Conservation (phyloP, 2,797 vertebrate species). For the Zalophus californianus region DNA sequence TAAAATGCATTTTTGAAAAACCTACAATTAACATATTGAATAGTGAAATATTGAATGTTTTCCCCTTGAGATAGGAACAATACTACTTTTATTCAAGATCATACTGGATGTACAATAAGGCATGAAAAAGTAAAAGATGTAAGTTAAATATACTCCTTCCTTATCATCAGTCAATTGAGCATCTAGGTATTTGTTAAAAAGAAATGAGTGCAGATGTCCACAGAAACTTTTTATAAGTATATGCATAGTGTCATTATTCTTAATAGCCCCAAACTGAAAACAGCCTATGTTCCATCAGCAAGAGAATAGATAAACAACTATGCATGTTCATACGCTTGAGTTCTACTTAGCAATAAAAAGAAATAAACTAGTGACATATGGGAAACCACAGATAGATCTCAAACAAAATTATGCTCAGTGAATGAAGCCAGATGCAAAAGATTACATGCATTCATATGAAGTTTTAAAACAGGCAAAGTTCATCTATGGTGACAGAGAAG, state of each 20-base stretch:
- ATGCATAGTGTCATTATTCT: not conserved
- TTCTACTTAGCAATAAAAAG: slow-evolving; percentile 6
- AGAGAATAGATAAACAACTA: not conserved
- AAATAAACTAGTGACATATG: slow-evolving; percentile 13
- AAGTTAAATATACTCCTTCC: not conserved
- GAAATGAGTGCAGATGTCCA: not conserved
- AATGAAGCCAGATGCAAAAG: slow-evolving; percentile 22
- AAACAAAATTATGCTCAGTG: slow-evolving; percentile 8
- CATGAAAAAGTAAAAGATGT: not conserved
- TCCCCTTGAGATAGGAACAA: not conserved
- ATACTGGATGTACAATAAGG: not conserved
- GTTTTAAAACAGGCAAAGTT: not conserved
- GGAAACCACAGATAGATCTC: not conserved
- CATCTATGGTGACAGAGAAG: not conserved
- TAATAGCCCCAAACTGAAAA: not conserved
- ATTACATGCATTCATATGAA: not conserved
- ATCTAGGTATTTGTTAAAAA: not conserved
- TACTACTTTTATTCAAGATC: not conserved
- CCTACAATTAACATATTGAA: not conserved
- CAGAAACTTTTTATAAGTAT: not conserved
- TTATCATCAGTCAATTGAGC: not conserved
- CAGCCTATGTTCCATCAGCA: not conserved
- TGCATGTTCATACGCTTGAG: not conserved
- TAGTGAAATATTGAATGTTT: not conserved
- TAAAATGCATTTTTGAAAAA: not conserved